phyloP scores from a whole-genome alignment of 1,140 invertebrate genomes.

The Drosophila sulfurigaster region DNA sequence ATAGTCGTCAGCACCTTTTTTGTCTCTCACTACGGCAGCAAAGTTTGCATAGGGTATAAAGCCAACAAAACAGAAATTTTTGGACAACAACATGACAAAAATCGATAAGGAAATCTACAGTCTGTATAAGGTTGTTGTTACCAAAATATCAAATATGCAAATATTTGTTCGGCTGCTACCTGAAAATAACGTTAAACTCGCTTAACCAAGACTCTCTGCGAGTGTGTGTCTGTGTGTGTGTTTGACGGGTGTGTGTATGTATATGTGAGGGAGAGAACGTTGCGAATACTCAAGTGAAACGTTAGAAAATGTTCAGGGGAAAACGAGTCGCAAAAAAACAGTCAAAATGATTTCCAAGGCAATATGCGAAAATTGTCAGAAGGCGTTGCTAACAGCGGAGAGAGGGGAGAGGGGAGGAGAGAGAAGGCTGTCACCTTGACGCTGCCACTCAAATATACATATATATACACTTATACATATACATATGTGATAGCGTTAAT shows the following conservation, averaged over 20 bases:
- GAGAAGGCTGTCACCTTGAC: conserved; percentile 72
- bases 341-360: conserved; percentile 59
- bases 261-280: too few relatives aligned
- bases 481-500: conserved; percentile 64
- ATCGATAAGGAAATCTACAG: conserved; percentile 78
- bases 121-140: conserved; percentile 73
- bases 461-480: not conserved
- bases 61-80: conserved; percentile 21
- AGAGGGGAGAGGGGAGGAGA: conserved; percentile 8
- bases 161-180: conserved; percentile 76
- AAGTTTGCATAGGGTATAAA: conserved; percentile 20
- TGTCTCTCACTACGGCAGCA: not conserved
- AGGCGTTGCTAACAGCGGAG: conserved; percentile 42
- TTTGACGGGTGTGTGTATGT: not conserved
- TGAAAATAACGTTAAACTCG: conserved; percentile 62
- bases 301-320: conserved; percentile 42
- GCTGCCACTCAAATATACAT: conserved; percentile 21
- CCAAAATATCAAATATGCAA: conserved; percentile 83
- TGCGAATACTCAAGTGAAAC: conserved; percentile 61
- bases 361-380: conserved; percentile 55
- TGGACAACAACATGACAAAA: conserved; percentile 50
- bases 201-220: conserved; percentile 23
- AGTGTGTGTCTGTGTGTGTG: conserved; percentile 14
- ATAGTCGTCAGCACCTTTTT: not conserved
- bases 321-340: conserved; percentile 30